phyloP scores from a whole-genome alignment of 2,888 invertebrate species.

The Anorthoa munda region DNA sequence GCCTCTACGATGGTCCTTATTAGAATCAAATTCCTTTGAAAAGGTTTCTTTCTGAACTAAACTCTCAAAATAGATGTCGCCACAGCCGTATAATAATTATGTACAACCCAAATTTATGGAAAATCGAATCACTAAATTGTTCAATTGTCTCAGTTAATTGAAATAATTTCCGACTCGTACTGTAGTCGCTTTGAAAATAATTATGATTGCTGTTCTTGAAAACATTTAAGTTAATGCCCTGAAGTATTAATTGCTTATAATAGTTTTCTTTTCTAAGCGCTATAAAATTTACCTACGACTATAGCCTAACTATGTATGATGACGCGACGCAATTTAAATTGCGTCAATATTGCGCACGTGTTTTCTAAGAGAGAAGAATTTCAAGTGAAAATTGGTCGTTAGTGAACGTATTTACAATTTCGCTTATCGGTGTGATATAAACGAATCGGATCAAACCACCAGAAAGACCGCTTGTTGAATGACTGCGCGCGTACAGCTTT shows the following conservation, averaged over 20 bases:
- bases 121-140: conserved; percentile 33
- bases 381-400: too few species aligned
- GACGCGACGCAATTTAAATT: too few species aligned
- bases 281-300: too few species aligned
- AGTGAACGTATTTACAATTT: too few species aligned
- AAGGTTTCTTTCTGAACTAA: conserved; percentile 2
- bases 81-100: not conserved
- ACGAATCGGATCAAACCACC: too few species aligned
- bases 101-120: conserved; percentile 9
- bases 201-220: conserved; percentile 11
- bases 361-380: too few species aligned
- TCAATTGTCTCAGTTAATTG: conserved; percentile 38
- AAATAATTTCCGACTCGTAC: conserved; percentile 1
- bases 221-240: not conserved
- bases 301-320: too few species aligned
- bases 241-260: not conserved
- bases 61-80: not conserved
- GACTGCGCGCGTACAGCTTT: too few species aligned
- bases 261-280: not conserved
- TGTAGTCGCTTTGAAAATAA: not conserved
- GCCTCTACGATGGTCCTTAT: too few species aligned
- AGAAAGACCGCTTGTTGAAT: too few species aligned
- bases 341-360: too few species aligned
- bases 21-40: not conserved
- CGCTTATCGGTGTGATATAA: too few species aligned